Percentiles rank a stretch among this genome's conserved stretches.
phyloP scores from a whole-genome alignment of 1,140 invertebrate species.

The Microplitis mediator region DNA sequence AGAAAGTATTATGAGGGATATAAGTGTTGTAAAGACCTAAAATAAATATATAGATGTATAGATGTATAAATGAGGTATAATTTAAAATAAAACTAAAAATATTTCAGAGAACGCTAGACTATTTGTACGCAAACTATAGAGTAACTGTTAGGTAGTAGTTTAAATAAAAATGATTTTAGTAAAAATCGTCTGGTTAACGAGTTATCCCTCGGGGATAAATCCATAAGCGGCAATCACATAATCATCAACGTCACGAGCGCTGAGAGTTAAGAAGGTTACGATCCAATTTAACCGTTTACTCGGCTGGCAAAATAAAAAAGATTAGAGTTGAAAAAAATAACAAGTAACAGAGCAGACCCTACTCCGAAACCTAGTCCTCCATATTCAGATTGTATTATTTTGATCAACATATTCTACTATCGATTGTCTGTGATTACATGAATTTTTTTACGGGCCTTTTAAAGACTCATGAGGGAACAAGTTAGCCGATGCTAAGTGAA shows the following conservation, averaged over 20 bases:
- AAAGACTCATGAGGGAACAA: too few species aligned
- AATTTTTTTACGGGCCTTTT: too few species aligned
- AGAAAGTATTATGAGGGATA: neutral
- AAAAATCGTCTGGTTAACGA: neutral
- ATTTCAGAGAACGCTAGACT: too few species aligned
- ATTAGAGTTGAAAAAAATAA: neutral
- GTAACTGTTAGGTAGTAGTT: too few species aligned
- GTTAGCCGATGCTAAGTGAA: neutral
- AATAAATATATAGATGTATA: neutral
- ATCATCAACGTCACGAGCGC: constrained; percentile 17
- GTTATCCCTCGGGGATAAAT: neutral
- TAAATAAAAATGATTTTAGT: neutral
- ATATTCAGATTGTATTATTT: too few species aligned
- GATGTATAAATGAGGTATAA: too few species aligned
- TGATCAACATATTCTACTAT: too few species aligned
- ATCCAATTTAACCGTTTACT: constrained; percentile 22
- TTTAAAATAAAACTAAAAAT: too few species aligned
- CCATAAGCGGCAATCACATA: constrained; percentile 12
- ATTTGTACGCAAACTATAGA: too few species aligned
- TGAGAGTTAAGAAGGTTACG: constrained; percentile 12
- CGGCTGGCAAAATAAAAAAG: neutral
- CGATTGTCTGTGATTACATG: too few species aligned
- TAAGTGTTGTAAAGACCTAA: neutral
- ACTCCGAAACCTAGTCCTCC: neutral
- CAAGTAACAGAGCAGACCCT: neutral